Base-by-base conservation (phyloP, 2,888 invertebrate genomes). In the Agonopterix heracliana region DNA sequence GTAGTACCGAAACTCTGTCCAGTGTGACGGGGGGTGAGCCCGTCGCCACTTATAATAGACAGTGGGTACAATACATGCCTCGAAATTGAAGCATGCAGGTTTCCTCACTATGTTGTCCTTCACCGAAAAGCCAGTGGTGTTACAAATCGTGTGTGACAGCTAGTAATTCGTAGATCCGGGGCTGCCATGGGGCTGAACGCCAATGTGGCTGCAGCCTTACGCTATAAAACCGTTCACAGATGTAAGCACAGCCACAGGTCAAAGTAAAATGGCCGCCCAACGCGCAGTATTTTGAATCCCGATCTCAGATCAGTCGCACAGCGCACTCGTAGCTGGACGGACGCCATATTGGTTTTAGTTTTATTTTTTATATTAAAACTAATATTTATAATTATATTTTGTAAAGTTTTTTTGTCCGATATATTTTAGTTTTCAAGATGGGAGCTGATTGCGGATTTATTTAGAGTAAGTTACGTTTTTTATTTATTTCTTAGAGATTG, bases 341-440 rank as follows among this genome's bases (percentile, higher is more conserved):
- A 38, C 38, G 38, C 38, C 38, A 42, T 26, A 26, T 26, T 26
- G 26, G 1, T 26, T 26, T 26, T 26, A 26, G 26, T 42, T 14
- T 14, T 42, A 17, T 42, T 47, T 44, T 42, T 48, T 48, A 11
- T 14, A 46, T 46, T 49, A 11, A 34, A 41, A 46, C 44, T 53
- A 34, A 41, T 42, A 48, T 44, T 44, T 13, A 41, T 36, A 48
- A 47, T 59, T 54, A 26, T 26, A 26, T 26, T 26, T 26, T 26
- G 5, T 53, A 60, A 54, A 26, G 10, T 42, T 11, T 36, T 2
- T 9, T 11, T 35, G n/a, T 44, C n/a, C 34, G 26, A 11, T 26
- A 26, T 1, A 26, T 26, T 26, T 26, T 13, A 11, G 9, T 3
- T 45, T 9, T 8, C 9, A 38, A 10, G 26, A 35, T 41, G 38